Evolutionary conservation across 2,888 invertebrate species (phyloP).

Genomic region (Lithophane socia): DNA sequence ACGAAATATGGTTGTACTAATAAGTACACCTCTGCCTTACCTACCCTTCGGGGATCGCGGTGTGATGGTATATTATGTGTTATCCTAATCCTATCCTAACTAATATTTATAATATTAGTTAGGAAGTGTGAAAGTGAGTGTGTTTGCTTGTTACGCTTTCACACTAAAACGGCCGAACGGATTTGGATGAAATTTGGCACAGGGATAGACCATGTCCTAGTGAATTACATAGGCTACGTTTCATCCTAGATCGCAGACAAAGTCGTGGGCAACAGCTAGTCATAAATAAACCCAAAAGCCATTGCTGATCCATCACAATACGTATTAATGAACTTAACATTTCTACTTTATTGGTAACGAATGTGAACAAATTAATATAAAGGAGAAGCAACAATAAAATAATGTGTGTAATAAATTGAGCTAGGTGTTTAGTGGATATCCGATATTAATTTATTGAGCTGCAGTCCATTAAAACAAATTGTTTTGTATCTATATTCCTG

Average conservation of each 20-base stretch:
- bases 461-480: slow-evolving; percentile 43
- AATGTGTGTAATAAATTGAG: slow-evolving; percentile 36
- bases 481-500: slow-evolving; percentile 35
- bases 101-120: too few species aligned
- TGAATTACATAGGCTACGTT: too few species aligned
- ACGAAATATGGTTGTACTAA: not conserved
- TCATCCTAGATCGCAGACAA: too few species aligned
- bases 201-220: too few species aligned
- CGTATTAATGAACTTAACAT: slow-evolving; percentile 14
- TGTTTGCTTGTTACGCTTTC: too few species aligned
- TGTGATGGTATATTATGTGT: not conserved
- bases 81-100: too few species aligned
- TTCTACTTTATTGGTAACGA: slow-evolving; percentile 4
- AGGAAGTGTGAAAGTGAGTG: too few species aligned
- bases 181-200: too few species aligned
- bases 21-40: not conserved
- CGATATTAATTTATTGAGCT: slow-evolving; percentile 33
- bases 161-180: too few species aligned
- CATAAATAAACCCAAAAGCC: slow-evolving; percentile 4
- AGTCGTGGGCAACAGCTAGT: too few species aligned
- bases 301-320: slow-evolving; percentile 3
- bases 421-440: slow-evolving; percentile 36
- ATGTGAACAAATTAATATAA: slow-evolving; percentile 20
- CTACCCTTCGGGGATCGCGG: too few species aligned
- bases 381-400: slow-evolving; percentile 27